phyloP scores from a whole-genome alignment of 2,113 vertebrate genomes.

The Picathartes gymnocephalus region DNA sequence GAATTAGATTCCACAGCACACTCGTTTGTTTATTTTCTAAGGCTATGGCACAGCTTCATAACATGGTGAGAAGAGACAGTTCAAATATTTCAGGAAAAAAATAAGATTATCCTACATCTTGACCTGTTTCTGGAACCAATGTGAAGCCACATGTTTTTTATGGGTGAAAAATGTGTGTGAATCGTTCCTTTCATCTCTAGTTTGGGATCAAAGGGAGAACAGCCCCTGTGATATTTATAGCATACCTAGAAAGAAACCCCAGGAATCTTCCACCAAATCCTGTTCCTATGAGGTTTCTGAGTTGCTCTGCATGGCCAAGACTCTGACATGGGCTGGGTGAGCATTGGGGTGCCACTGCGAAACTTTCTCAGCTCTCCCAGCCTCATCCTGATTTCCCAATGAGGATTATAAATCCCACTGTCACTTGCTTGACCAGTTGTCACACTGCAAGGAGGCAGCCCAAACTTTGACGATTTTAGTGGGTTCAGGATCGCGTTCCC shows the following conservation, averaged over 20 bases:
- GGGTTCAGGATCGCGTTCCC: neutral
- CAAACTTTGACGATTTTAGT: neutral
- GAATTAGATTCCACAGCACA: neutral
- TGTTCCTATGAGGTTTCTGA: neutral
- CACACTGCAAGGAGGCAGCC: neutral
- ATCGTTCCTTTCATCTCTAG: constrained; percentile 15
- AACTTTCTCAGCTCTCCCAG: neutral
- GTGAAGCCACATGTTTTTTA: constrained; percentile 2
- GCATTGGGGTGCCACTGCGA: neutral
- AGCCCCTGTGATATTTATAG: neutral
- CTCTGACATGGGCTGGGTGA: rapidly evolving
- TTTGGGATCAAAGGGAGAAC: constrained; percentile 22
- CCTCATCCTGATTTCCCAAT: neutral
- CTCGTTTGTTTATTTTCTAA: neutral
- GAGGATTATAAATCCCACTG: neutral
- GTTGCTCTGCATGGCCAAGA: neutral
- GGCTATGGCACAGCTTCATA: neutral
- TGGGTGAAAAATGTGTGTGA: neutral
- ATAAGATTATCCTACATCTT: neutral
- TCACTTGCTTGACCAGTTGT: neutral
- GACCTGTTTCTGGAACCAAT: constrained; percentile 14
- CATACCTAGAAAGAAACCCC: neutral
- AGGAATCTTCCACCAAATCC: neutral
- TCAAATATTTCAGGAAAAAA: constrained; percentile 5
- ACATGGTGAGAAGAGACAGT: neutral